Evolutionary conservation across 2,888 invertebrate species (phyloP), one percentile per base, ranked within the genome.

Genomic region (Trissoscelio sp.): DNA sequence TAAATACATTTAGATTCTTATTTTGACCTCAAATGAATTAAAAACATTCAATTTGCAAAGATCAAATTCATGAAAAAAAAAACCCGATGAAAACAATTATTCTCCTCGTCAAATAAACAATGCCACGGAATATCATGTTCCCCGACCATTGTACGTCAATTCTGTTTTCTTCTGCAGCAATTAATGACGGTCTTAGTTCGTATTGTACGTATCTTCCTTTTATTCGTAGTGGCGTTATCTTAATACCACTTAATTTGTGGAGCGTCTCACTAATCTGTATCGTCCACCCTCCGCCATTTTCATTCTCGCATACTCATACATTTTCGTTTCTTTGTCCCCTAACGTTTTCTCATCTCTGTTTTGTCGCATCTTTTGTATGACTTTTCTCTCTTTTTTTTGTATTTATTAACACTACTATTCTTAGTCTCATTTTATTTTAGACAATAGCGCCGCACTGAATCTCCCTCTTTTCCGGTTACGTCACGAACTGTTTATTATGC

Each of bases 321-420:
- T n/a, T 62, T 60, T 53, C 37, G 16, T 79, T 78, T 67, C 77
- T 81, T 67, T 55, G 42, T 77, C 62, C 9, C 37, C 7, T 37
- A 57, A 11, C 58, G 3, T 58, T 20, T 51, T 44, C 46, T 53
- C 62, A 44, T 39, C 34, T 57, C 37, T 20, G 14, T 42, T 57
- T 31, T 31, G 9, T 57, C 7, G 12, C 31, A 3, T n/a, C 24
- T 24, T 20, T n/a, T 20, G 9, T 83, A 82, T 83, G 79, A n/a
- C 16, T 24, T 46, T 34, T 11, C 28, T 51, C 83, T 84, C 83
- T 81, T 83, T 84, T 86, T 83, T 75, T 67, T 79, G 55, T 62
- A 69, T 80, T 74, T 74, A 55, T 67, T 80, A 74, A 74, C 48
- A 80, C 74, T 51, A 74, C 74, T 74, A 74, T 74, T 74, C 79